Percentiles rank a stretch among this genome's conserved stretches.
Conservation (phyloP, 2,888 invertebrate genomes). For the Drosophila nr. medialis region DNA sequence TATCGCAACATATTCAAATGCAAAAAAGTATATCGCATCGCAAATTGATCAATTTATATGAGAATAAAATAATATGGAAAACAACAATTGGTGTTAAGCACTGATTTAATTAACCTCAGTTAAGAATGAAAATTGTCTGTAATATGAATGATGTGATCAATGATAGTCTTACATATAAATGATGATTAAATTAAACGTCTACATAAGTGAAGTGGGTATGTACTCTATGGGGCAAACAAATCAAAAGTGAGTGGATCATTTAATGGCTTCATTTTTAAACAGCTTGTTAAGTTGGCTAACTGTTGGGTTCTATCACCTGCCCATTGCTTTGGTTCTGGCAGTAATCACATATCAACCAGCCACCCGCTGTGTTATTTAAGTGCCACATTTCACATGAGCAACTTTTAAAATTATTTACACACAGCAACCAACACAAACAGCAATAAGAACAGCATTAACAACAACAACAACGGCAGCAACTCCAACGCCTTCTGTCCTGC, state of each 20-base stretch:
- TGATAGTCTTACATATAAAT: neutral
- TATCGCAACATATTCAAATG: neutral
- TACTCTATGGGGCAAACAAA: neutral
- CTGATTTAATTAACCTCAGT: neutral
- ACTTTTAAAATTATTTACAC: slow-evolving; percentile 76
- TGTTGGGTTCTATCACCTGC: slow-evolving; percentile 27
- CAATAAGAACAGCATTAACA: slow-evolving; percentile 24
- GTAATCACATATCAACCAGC: slow-evolving; percentile 48
- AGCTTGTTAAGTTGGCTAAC: slow-evolving; percentile 13
- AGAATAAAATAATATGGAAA: neutral
- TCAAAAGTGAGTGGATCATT: slow-evolving; percentile 36
- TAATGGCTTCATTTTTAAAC: slow-evolving; percentile 12
- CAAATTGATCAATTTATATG: neutral
- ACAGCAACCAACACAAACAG: slow-evolving; percentile 45
- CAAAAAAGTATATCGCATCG: neutral
- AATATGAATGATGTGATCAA: neutral
- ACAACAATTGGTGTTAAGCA: neutral
- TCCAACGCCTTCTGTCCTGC: slow-evolving; percentile 37
- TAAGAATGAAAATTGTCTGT: neutral
- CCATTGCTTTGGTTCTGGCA: slow-evolving; percentile 14
- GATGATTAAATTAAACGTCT: neutral
- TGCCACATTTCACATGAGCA: slow-evolving; percentile 80
- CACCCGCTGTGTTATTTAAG: slow-evolving; percentile 77
- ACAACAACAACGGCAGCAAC: slow-evolving; percentile 15
- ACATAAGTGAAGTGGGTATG: neutral